Conservation (phyloP, 2,797 vertebrate genomes). For the Glyptemys insculpta region DNA sequence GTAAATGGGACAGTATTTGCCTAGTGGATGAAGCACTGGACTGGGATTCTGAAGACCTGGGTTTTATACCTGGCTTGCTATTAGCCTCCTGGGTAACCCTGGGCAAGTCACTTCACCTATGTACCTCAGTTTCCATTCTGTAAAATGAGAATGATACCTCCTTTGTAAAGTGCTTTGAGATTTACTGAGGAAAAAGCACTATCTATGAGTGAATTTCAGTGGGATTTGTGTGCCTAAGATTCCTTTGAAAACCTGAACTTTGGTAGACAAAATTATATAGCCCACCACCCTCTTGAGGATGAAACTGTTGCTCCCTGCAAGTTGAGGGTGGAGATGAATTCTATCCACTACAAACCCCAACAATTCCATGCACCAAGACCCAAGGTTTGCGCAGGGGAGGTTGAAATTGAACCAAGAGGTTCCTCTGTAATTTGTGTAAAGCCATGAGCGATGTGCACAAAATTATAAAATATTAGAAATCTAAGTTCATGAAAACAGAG, state of each 20-base stretch:
- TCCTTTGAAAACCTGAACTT: neutral
- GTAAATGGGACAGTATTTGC: too few relatives aligned
- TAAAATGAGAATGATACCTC: neutral
- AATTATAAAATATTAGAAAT: neutral
- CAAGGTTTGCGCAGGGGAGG: neutral
- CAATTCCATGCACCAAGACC: accelerated
- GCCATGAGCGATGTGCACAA: neutral
- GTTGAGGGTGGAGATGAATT: accelerated
- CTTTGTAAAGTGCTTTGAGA: neutral
- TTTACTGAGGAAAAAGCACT: neutral
- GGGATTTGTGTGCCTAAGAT: neutral
- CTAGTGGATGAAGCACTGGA: too few relatives aligned
- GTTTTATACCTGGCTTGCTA: neutral
- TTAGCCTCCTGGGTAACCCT: neutral
- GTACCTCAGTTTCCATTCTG: neutral
- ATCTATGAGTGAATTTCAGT: neutral
- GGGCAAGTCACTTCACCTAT: neutral
- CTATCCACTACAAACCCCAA: neutral
- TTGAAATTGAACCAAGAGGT: neutral
- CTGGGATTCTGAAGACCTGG: neutral
- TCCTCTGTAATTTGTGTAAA: neutral
- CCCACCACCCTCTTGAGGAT: neutral
- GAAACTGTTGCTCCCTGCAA: neutral
- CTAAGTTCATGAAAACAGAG: neutral
- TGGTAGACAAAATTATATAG: neutral